These are phyloP conservation scores for Pyrrhia umbra DNA, from an alignment of 2,888 invertebrate species.

Conservation along the genomic window DNA sequence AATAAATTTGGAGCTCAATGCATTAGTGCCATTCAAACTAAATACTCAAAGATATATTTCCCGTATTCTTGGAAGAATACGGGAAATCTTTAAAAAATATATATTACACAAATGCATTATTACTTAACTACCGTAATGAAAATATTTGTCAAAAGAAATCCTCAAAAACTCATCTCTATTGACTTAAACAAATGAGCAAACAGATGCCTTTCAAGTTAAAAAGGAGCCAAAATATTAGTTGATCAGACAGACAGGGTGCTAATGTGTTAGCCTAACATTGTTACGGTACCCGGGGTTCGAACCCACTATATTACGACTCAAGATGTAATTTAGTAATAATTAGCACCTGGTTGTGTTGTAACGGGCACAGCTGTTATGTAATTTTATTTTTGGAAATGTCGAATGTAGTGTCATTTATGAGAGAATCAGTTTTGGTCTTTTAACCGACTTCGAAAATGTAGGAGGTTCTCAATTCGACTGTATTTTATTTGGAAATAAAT, in stretches of 20 bases:
- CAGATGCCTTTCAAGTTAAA: conserved; percentile 13
- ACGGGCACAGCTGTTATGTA: conserved; percentile 51
- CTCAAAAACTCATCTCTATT: conserved; percentile 16
- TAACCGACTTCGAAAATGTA: too few species aligned
- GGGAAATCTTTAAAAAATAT: too few species aligned
- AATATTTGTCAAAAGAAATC: background rate
- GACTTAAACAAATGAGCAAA: conserved; percentile 26
- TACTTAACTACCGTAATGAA: conserved; percentile 1
- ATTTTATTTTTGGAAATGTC: conserved; percentile 47
- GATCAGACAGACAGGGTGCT: conserved; percentile 47
- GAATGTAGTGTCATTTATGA: conserved; percentile 24
- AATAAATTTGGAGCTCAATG: too few species aligned
- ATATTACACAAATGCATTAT: background rate
- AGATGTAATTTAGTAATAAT: conserved; percentile 69
- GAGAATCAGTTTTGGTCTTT: background rate
- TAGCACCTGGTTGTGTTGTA: conserved; percentile 62
- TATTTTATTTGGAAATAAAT: too few species aligned
- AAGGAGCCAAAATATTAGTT: conserved; percentile 33
- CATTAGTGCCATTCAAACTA: too few species aligned
- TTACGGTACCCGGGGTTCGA: conserved; percentile 61
- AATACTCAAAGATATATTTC: background rate
- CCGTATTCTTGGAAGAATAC: too few species aligned
- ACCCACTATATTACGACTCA: conserved; percentile 58
- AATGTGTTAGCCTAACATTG: conserved; percentile 54
- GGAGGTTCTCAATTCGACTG: too few species aligned